Conservation (phyloP, 2,797 vertebrate species). For the Typhlichthys eigenmanni region DNA sequence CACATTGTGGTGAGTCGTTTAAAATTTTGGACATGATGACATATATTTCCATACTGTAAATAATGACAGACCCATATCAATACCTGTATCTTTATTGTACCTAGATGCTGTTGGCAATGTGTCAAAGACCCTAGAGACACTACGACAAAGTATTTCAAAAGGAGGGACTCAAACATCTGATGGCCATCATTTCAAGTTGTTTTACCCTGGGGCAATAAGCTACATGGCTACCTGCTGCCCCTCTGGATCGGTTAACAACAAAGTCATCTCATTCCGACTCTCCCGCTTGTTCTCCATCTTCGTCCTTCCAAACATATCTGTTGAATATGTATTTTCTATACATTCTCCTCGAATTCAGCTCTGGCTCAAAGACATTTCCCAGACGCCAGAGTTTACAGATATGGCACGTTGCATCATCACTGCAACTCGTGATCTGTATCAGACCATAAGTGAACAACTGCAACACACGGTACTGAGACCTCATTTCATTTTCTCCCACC, state of each 20-base stretch:
- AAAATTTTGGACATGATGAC: background rate
- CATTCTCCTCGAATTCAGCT: slow-evolving; percentile 67
- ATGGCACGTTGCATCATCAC: slow-evolving; percentile 73
- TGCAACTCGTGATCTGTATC: slow-evolving; percentile 78
- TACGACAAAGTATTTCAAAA: slow-evolving; percentile 80
- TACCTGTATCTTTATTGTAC: slow-evolving; percentile 22
- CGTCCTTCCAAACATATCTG: slow-evolving; percentile 68
- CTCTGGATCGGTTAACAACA: slow-evolving; percentile 42
- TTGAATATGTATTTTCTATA: slow-evolving; percentile 74
- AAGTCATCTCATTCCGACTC: slow-evolving; percentile 75
- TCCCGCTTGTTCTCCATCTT: slow-evolving; percentile 81
- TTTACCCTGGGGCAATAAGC: slow-evolving; percentile 61
- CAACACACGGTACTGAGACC: slow-evolving; percentile 55
- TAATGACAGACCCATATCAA: background rate
- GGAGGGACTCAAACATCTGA: slow-evolving; percentile 66
- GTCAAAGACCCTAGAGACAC: slow-evolving; percentile 77
- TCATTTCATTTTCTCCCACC: slow-evolving; percentile 77
- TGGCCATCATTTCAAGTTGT: slow-evolving; percentile 58
- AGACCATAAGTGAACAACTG: slow-evolving; percentile 65
- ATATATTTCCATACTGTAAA: background rate
- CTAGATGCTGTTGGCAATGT: slow-evolving; percentile 73
- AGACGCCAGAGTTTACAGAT: slow-evolving; percentile 40
- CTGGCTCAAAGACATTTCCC: slow-evolving; percentile 78
- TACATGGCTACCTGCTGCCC: slow-evolving; percentile 77
- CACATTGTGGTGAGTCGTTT: slow-evolving; percentile 60